A percentile compares a stretch with the other conserved stretches of the same genome.
Evolutionary conservation across 2,113 vertebrate species (phyloP).

Genomic region (Leucopsar rothschildi): DNA sequence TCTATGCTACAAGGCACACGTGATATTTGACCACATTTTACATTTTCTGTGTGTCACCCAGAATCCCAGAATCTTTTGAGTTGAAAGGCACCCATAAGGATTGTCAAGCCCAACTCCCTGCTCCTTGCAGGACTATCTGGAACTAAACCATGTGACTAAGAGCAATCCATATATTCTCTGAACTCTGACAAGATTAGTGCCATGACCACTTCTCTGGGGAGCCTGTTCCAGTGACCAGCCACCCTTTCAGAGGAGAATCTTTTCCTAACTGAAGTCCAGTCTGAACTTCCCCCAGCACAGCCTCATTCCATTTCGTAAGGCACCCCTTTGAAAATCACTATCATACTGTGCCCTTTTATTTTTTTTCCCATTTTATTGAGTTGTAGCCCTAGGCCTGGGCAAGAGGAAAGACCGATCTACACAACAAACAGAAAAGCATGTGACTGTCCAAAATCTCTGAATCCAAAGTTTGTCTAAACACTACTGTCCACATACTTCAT

Average conservation of each 20-base stretch:
- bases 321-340: neutral
- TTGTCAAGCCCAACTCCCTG: neutral
- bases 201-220: neutral
- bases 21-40: neutral
- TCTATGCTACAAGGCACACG: neutral
- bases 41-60: rapidly evolving
- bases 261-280: neutral
- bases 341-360: rapidly evolving
- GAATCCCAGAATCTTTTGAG: neutral
- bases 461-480: neutral
- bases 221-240: neutral
- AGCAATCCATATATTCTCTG: neutral
- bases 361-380: neutral
- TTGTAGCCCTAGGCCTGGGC: neutral
- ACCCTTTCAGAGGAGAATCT: neutral
- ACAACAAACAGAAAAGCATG: neutral
- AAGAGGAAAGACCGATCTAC: neutral
- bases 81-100: neutral
- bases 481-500: neutral
- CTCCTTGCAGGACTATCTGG: neutral
- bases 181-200: neutral
- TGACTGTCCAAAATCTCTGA: neutral
- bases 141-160: neutral
- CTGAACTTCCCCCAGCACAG: neutral
- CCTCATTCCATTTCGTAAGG: neutral